Base-by-base conservation (phyloP, 1,140 invertebrate genomes). In the Macrobrachium rosenbergii region DNA sequence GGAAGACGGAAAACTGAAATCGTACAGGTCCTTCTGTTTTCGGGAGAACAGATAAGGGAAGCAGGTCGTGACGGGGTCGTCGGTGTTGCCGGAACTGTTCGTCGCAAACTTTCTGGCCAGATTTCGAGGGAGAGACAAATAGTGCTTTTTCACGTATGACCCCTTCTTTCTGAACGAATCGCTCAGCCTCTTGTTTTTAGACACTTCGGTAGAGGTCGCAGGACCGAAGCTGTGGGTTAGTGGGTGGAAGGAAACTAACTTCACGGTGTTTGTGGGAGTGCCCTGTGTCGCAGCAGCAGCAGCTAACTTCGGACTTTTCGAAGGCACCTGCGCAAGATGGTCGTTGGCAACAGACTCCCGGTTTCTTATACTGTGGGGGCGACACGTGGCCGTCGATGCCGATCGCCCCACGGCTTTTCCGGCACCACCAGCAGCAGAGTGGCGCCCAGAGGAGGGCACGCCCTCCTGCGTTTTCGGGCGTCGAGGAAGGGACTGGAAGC, bases 1-100 rank as follows among this genome's bases (percentile, higher is more conserved):
- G 17, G 52, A 19, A 3, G 58, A 23, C 5, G 85, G 75, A n/a
- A n/a, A 14, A 28, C 21, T 60, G 58, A 87, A 81, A 43, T 87
- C 85, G 52, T 87, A 87, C 8, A 52, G 7, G 52, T 43, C 62
- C 62, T 62, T 87, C 37, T 87, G 85, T 43, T 87, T 87, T 17
- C 77, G 78, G 11, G 58, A 19, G 72, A 87, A 87, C 7, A 87
- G 62, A 14, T 58, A 81, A 16, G 85, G 63, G 23, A 87, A 75
- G 45, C 79, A 81, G 58, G 12, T 73, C 7, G 28, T 60, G 2
- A 43, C 17, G 23, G 69, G 6, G 5, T 23, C 45, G 16, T 43
- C 52, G 21, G 16, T 37, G 5, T 19, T 17, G 6, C 64, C 43
- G 16, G 69, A n/a, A 37, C 79, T 45, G 17, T 63, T 45, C 12